These are phyloP conservation scores for Macrobrachium rosenbergii DNA, from an alignment of 1,140 invertebrate species.

Conservation along the genomic window DNA sequence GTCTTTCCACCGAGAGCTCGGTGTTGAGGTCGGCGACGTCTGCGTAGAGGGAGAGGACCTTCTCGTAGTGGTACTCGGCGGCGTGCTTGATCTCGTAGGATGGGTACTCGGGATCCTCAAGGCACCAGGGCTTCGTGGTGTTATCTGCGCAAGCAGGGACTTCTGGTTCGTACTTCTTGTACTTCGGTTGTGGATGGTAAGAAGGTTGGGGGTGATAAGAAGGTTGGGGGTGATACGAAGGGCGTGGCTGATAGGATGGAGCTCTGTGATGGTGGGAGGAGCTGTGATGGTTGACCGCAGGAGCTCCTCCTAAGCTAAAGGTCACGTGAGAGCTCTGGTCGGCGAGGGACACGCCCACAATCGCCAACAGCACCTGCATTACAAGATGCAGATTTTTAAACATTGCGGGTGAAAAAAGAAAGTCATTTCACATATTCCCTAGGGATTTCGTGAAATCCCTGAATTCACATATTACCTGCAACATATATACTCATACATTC, in stretches of 20 bases:
- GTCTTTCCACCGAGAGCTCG: slow-evolving; percentile 25
- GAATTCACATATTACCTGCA: too few relatives aligned
- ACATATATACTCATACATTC: too few relatives aligned
- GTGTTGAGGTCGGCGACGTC: slow-evolving; percentile 55
- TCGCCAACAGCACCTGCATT: slow-evolving; percentile 42
- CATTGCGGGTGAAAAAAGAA: too few relatives aligned
- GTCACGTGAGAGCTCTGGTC: slow-evolving; percentile 32
- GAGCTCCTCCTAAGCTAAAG: slow-evolving; percentile 25
- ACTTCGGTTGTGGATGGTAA: slow-evolving; percentile 10
- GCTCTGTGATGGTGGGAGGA: neutral
- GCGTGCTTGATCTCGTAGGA: slow-evolving; percentile 54
- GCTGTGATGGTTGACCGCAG: slow-evolving; percentile 1
- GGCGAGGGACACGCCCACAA: slow-evolving; percentile 30
- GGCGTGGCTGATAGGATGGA: neutral
- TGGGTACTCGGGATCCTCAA: slow-evolving; percentile 67
- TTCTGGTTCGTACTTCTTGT: slow-evolving; percentile 12
- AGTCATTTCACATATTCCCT: too few relatives aligned
- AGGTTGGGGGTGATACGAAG: slow-evolving; percentile 2
- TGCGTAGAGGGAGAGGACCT: slow-evolving; percentile 50
- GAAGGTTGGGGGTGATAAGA: slow-evolving; percentile 12
- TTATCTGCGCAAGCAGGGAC: slow-evolving; percentile 66
- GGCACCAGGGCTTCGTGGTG: slow-evolving; percentile 67
- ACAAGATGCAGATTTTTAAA: too few relatives aligned
- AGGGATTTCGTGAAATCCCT: too few relatives aligned
- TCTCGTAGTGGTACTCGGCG: slow-evolving; percentile 37